These are phyloP conservation scores for Schizaphis graminum DNA, from an alignment of 2,888 invertebrate species.

Conservation along the genomic window DNA sequence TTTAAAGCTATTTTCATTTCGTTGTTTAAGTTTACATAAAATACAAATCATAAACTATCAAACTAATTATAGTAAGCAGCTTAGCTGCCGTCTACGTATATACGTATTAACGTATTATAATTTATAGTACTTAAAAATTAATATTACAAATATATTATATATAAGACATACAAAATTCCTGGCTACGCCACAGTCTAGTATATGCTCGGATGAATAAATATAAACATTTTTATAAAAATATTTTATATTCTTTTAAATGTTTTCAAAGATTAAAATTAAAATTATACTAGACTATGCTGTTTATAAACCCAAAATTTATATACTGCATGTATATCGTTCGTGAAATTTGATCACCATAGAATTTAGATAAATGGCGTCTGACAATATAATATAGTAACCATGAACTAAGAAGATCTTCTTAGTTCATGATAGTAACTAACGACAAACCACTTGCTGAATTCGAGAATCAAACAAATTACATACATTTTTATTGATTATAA, in stretches of 20 bases:
- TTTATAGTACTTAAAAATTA: not conserved
- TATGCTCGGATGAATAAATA: not conserved
- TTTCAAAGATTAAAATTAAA: not conserved
- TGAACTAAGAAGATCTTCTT: too few species aligned
- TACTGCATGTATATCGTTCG: not conserved
- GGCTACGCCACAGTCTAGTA: too few species aligned
- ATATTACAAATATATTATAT: not conserved
- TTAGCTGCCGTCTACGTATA: not conserved
- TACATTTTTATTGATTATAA: too few species aligned
- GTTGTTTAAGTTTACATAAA: not conserved
- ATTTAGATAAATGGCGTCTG: not conserved
- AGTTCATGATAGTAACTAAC: too few species aligned
- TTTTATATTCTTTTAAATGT: not conserved
- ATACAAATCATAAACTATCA: not conserved
- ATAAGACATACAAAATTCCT: too few species aligned
- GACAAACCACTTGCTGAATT: too few species aligned
- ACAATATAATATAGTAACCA: too few species aligned
- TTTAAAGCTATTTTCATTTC: not conserved
- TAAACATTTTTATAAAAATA: not conserved
- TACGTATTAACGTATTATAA: not conserved
- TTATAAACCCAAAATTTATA: not conserved
- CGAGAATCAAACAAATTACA: too few species aligned
- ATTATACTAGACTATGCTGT: not conserved
- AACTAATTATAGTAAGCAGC: not conserved
- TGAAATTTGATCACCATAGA: not conserved